Base-by-base conservation (phyloP, 2,888 invertebrate genomes). In the Cremastobaeus sp. region DNA sequence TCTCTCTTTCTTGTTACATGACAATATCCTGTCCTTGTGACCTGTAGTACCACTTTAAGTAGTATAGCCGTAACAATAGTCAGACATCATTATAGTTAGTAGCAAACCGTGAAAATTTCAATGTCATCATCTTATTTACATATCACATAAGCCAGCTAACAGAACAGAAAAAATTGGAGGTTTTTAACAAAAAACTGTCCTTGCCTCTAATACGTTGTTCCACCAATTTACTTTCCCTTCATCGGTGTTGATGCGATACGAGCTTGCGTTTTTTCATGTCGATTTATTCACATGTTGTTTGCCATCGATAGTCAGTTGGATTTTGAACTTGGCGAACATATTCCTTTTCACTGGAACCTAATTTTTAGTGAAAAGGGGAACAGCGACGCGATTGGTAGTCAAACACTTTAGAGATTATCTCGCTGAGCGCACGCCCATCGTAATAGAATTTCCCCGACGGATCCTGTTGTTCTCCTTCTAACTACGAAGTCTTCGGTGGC, bases 211-310 rank as follows among this genome's bases (percentile, higher is more conserved):
- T 55, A 55, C 55, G 34, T 39, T 45, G 45, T 37, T 37, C 45
- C 43, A 15, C 37, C 43, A 47, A 47, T 39, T 57, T 28, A 66
- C 41, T 54, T 37, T 45, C 35, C 21, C 47, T 48, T 54, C 65
- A 65, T 45, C 54, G 20, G 45, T 25, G 50, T 12, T 32, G 43
- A 20, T 30, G 28, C 17, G 25, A 48, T 17, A 25, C 21, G 8
- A 59, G 39, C 34, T 68, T 68, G n/a, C 68, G 48, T 41, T 59
- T 68, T 59, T 59, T 57, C 68, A 68, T 68, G 35, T 18, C 52
- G 57, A 15, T 20, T 15, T 12, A 34, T n/a, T 12, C 43, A 15
- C 25, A 37, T 20, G 21, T 28, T 45, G 43, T 15, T 14, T 35
- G 25, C 14, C 43, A n/a, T 43, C 30, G 21, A 45, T 34, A 17